These are phyloP conservation scores for Labroides dimidiatus DNA, from an alignment of 2,797 vertebrate species.

Conservation along the genomic window DNA sequence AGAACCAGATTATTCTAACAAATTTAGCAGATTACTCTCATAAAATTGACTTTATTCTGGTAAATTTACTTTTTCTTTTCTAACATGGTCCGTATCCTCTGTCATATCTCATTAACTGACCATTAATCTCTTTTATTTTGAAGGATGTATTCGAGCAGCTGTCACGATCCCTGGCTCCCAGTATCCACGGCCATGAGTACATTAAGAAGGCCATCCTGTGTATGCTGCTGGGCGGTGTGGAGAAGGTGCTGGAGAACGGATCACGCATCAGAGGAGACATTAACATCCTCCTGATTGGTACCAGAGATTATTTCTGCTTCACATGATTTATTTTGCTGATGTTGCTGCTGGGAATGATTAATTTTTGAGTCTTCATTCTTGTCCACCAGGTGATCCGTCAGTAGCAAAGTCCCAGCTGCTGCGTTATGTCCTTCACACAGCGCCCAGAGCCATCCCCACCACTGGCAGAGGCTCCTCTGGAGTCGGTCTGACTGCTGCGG, in stretches of 20 bases:
- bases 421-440: constrained; percentile 92
- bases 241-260: constrained; percentile 95
- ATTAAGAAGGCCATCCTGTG: constrained; percentile 99
- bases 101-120: no score
- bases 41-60: no score
- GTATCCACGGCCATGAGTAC: constrained; percentile 96
- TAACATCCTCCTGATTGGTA: constrained; percentile 97
- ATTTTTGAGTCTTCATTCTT: no score
- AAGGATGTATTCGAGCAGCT: constrained; percentile 95
- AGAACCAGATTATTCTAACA: no score
- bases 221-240: constrained; percentile 95
- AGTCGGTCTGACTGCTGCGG: constrained; percentile 94
- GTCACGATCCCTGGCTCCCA: constrained; percentile 92
- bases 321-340: background rate
- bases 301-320: no score
- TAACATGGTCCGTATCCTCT: no score
- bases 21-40: no score
- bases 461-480: constrained; percentile 96
- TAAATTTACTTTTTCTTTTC: no score
- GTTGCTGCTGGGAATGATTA: background rate
- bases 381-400: constrained; percentile 91
- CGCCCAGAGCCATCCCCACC: constrained; percentile 94
- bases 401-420: constrained; percentile 98
- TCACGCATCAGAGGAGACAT: constrained; percentile 97
- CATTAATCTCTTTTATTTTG: background rate